Evolutionary conservation across 2,888 invertebrate genomes (phyloP), one percentile per base, ranked within the genome.

Genomic region (Leptopterna dolabrata): DNA sequence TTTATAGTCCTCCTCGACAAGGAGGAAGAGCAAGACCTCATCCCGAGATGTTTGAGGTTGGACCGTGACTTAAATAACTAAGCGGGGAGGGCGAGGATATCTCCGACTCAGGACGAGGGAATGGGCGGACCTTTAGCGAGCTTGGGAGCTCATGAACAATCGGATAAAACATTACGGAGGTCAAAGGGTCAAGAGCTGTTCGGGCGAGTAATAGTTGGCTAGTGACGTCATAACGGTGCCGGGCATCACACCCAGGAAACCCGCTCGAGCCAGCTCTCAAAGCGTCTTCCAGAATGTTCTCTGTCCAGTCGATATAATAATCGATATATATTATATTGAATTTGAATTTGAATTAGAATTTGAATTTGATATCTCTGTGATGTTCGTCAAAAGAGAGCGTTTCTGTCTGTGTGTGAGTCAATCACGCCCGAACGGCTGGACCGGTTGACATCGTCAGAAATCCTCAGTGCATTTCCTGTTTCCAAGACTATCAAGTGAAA

Each of bases 81-180:
- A 71, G 63, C 29, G 27, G 71, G 71, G 13, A 13, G 55, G 55
- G 16, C 14, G 36, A 36, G 73, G 4, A 73, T 73, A 73, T 73
- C 73, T 41, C 71, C 7, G 30, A 27, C 29, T 19, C 19, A 13
- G 30, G 63, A 27, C 24, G 41, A 41, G 73, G 73, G 41, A 76
- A 76, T 76, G 73, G 73, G 73, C 73, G 73, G 73, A 76, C 36
- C 73, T 30, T 76, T 41, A 19, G 78, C 43, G 78, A 45, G 47
- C 81, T 81, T 16, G 81, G 78, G 45, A 78, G 81, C 81, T 81
- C 81, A 81, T 81, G 81, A 81, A 81, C 81, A 81, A 81, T 81
- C 81, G 81, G 81, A 81, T 81, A 81, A 81, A 81, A 81, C 81
- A 81, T 81, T 81, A 55, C 81, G 81, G 81, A 36, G 81, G 81